Evolutionary conservation across 2,888 invertebrate species (phyloP), one percentile per base, ranked within the genome.

Genomic region (Geotrupes spiniger): DNA sequence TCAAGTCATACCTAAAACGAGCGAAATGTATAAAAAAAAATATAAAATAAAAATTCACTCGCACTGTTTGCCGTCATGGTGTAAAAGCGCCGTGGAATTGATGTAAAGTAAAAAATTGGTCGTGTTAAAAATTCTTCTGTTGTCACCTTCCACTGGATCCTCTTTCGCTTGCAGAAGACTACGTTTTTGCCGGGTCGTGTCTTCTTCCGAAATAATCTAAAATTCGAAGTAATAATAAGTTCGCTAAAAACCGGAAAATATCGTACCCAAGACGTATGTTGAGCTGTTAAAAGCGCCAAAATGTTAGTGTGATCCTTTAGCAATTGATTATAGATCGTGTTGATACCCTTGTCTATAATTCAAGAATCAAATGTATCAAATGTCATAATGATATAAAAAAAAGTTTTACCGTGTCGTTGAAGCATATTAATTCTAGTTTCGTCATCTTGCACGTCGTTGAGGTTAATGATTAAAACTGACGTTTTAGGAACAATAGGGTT

Each of bases 221-320:
- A 31, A 42, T 25, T 27, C 26, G 11, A 39, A 10, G 27, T 21
- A 5, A 28, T 28, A 17, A 31, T 28, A 17, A 42, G n/a, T 42
- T 31, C 16, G 26, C 6, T 5, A 45, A 11, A 42, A 21, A 39
- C 21, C 15, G 36, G 21, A 10, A 14, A 33, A n/a, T 38, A 45
- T 25, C 26, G 15, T 66, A 75, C 72, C 76, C 76, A 76, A 11
- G 84, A 83, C 1, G 80, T 78, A 54, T 76, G 74, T 21, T 72
- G 68, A 0, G 78, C 81, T 0, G 84, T 83, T 60, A 82, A 83
- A 0, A 84, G 50, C 1, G 76, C 81, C 5, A 83, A 62, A 1
- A 83, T 74, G 33, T 78, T 73, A 2, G 67, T 64, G 49, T 78
- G 57, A 12, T 65, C 53, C 36, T 76, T 66, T 14, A 75, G 59